Conservation (phyloP, 2,113 vertebrate genomes). For the Hypanus sabinus region DNA sequence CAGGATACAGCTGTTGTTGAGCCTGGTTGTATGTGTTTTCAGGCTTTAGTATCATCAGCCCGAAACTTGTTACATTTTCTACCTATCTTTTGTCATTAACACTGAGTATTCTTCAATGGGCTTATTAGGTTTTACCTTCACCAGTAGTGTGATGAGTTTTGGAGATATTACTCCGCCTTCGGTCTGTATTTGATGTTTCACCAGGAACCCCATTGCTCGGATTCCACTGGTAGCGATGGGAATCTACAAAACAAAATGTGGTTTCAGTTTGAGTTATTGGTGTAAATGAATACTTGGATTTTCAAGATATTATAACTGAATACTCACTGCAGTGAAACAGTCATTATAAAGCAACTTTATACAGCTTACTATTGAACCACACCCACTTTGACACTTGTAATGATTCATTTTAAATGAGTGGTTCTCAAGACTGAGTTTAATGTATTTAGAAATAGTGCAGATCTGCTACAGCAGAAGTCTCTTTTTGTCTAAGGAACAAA, state of each 20-base stretch:
- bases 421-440: neutral
- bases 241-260: conserved; percentile 59
- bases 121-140: conserved; percentile 69
- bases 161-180: conserved; percentile 61
- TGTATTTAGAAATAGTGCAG: neutral
- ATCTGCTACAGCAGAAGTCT: neutral
- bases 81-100: too few species aligned
- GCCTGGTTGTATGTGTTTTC: too few species aligned
- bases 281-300: neutral
- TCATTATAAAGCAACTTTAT: neutral
- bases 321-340: neutral
- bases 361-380: neutral
- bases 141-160: conserved; percentile 74
- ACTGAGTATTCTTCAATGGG: neutral
- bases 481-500: neutral
- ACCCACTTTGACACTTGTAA: neutral
- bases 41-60: too few species aligned
- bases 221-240: conserved; percentile 89
- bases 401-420: neutral
- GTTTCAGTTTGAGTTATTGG: neutral
- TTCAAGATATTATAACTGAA: neutral
- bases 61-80: too few species aligned
- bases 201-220: conserved; percentile 83
- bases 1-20: too few species aligned
- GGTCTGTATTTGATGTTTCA: conserved; percentile 75